Evolutionary conservation across 2,888 invertebrate genomes (phyloP).

Genomic region (Maniola hyperantus): DNA sequence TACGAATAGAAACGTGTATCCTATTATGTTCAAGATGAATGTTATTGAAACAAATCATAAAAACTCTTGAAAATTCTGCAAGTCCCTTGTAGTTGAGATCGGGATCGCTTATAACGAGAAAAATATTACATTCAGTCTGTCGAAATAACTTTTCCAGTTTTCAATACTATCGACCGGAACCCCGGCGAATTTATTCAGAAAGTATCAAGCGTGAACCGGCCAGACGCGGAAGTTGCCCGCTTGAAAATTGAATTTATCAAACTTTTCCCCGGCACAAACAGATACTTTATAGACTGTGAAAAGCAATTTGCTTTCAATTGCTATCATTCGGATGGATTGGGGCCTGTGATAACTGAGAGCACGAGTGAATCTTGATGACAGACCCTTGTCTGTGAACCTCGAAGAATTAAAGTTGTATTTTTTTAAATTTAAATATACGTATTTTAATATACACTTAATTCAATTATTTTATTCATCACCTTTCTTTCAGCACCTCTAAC

Average conservation of each 20-base stretch:
- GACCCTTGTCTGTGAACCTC: background rate
- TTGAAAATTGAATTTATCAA: slow-evolving; percentile 80
- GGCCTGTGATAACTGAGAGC: slow-evolving; percentile 54
- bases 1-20: too few species aligned
- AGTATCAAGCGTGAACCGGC: slow-evolving; percentile 74
- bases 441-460: too few species aligned
- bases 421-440: background rate
- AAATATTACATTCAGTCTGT: slow-evolving; percentile 30
- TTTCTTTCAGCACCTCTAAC: too few species aligned
- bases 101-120: slow-evolving; percentile 32
- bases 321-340: slow-evolving; percentile 62
- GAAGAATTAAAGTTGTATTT: background rate
- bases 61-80: background rate
- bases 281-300: slow-evolving; percentile 78
- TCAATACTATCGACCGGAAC: slow-evolving; percentile 66
- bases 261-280: slow-evolving; percentile 75
- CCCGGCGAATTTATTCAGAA: slow-evolving; percentile 75
- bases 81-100: slow-evolving; percentile 16
- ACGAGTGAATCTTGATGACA: slow-evolving; percentile 24
- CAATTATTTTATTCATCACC: too few species aligned
- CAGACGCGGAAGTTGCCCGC: slow-evolving; percentile 72
- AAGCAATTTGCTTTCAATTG: slow-evolving; percentile 76
- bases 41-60: slow-evolving; percentile 4
- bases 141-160: slow-evolving; percentile 51
- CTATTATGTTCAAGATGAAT: background rate